phyloP scores from a whole-genome alignment of 2,888 invertebrate genomes.

The Pycnomerus fuliginosus region DNA sequence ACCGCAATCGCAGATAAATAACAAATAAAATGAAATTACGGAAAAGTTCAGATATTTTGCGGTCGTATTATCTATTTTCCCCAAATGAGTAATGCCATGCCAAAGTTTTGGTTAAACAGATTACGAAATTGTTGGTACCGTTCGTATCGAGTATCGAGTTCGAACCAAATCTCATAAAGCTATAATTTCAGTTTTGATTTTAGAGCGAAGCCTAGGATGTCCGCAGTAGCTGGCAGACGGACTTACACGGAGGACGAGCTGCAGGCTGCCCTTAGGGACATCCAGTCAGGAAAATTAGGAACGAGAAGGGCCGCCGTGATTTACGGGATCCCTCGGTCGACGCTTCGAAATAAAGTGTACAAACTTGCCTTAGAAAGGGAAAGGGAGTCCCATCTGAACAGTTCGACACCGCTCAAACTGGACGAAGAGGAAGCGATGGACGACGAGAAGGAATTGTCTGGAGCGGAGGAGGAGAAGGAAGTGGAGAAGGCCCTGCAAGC shows the following conservation, averaged over 20 bases:
- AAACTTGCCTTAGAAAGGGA: conserved; percentile 74
- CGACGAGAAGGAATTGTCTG: conserved; percentile 61
- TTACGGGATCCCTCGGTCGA: conserved; percentile 95
- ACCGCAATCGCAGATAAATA: too few relatives aligned
- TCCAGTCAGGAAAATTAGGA: conserved; percentile 89
- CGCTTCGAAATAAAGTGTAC: conserved; percentile 93
- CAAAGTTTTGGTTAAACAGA: too few relatives aligned
- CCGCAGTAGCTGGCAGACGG: conserved; percentile 67
- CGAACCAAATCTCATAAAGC: conserved; percentile 11
- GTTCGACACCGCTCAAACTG: conserved; percentile 42
- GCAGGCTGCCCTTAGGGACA: conserved; percentile 89
- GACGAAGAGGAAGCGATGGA: conserved; percentile 59
- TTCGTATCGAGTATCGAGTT: background rate
- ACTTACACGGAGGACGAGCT: conserved; percentile 96
- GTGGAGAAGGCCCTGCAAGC: conserved; percentile 60
- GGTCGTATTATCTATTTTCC: too few relatives aligned
- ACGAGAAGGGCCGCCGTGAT: conserved; percentile 91
- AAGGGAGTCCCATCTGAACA: conserved; percentile 62
- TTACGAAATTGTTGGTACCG: too few relatives aligned
- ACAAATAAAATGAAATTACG: too few relatives aligned
- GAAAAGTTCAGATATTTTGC: too few relatives aligned
- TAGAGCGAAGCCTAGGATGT: conserved; percentile 70
- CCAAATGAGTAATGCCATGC: too few relatives aligned
- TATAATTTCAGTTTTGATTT: conserved; percentile 56
- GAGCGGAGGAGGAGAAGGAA: conserved; percentile 62